Evolutionary conservation across 1,140 invertebrate genomes (phyloP).

Genomic region (Leptinotarsa undecemlineata): DNA sequence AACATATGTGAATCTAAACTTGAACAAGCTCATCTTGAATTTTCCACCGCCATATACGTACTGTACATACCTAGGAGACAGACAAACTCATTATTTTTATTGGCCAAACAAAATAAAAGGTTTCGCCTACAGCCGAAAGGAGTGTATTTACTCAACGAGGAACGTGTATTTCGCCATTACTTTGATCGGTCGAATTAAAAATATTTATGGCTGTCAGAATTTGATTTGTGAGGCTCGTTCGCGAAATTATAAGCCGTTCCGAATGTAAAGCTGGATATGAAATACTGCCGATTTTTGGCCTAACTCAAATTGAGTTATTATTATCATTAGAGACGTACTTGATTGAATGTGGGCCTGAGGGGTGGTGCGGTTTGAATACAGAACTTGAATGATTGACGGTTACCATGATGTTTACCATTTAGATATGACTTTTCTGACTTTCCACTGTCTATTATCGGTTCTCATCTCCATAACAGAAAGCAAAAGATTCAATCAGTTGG

Average conservation of each 20-base stretch:
- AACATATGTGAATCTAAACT: background rate
- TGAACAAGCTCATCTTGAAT: background rate
- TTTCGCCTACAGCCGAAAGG: constrained; percentile 5
- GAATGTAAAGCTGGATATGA: constrained; percentile 11
- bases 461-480: too few relatives aligned
- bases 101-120: constrained; percentile 11
- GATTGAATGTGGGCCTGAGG: constrained; percentile 1
- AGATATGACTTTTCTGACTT: too few relatives aligned
- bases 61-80: background rate
- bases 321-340: constrained; percentile 15
- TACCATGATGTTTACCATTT: too few relatives aligned
- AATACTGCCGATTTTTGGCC: background rate
- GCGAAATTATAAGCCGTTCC: constrained; percentile 20
- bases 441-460: too few relatives aligned
- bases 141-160: constrained; percentile 19
- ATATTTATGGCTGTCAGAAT: constrained; percentile 25
- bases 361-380: too few relatives aligned
- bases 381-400: too few relatives aligned
- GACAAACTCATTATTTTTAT: constrained; percentile 1
- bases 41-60: background rate
- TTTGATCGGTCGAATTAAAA: constrained; percentile 27
- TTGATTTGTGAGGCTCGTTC: constrained; percentile 23
- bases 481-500: too few relatives aligned
- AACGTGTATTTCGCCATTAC: constrained; percentile 26
- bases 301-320: constrained; percentile 20